These are phyloP conservation scores for Caiman crocodilus DNA, from an alignment of 2,797 vertebrate genomes.

Conservation along the genomic window DNA sequence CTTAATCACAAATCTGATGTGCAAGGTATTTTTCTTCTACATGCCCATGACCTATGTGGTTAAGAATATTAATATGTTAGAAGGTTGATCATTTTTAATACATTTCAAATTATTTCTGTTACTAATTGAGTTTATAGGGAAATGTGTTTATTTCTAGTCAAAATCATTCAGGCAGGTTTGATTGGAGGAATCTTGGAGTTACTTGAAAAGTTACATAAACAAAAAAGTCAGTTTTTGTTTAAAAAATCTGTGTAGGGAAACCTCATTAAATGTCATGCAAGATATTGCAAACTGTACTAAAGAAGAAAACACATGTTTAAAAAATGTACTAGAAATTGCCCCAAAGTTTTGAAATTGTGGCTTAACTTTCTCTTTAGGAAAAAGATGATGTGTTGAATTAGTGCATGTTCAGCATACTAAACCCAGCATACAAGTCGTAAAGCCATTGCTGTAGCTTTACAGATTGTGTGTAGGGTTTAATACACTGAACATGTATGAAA, in stretches of 20 bases:
- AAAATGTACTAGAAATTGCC: background rate
- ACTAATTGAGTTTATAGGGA: background rate
- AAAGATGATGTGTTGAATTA: background rate
- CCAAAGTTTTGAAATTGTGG: background rate
- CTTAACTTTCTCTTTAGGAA: background rate
- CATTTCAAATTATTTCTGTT: background rate
- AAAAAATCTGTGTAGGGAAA: background rate
- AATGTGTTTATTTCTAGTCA: background rate
- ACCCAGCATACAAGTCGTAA: background rate
- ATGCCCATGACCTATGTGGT: too few species aligned
- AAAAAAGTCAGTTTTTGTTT: background rate
- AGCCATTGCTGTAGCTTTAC: too few species aligned
- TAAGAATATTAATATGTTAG: too few species aligned
- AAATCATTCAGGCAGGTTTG: accelerated
- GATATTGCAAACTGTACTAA: background rate
- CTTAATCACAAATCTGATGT: too few species aligned
- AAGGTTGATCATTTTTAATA: accelerated
- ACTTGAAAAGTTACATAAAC: background rate
- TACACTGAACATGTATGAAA: too few species aligned
- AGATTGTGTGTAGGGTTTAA: too few species aligned
- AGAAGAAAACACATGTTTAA: background rate
- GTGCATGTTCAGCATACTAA: background rate
- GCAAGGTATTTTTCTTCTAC: background rate
- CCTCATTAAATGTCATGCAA: background rate
- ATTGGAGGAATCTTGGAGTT: background rate